Evolutionary conservation across 1,140 invertebrate species (phyloP).

Genomic region (Amphibalanus amphitrite): DNA sequence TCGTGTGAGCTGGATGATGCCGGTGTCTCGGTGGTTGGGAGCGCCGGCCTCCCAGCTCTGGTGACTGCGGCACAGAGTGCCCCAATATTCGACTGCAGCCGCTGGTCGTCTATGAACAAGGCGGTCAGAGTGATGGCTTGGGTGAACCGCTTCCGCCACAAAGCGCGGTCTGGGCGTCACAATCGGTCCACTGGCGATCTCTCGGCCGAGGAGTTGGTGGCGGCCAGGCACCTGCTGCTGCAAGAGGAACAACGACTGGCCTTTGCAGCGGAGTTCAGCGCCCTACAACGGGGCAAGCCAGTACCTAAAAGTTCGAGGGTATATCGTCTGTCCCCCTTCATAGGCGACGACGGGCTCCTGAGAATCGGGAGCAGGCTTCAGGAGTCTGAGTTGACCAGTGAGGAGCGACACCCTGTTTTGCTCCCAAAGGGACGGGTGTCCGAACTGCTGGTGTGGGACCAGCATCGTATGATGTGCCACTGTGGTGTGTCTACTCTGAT

Average conservation of each 20-base stretch:
- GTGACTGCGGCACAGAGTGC: background rate
- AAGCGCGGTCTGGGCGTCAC: background rate
- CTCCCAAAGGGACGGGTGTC: no score
- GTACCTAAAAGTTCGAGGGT: background rate
- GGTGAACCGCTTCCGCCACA: background rate
- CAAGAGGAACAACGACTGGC: background rate
- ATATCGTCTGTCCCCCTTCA: background rate
- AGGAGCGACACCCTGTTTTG: no score
- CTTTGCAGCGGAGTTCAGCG: background rate
- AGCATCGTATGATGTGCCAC: no score
- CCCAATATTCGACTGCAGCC: background rate
- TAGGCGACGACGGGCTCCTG: background rate
- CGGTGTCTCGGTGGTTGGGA: background rate
- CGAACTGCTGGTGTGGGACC: no score
- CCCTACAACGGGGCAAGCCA: background rate
- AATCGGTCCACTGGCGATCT: background rate
- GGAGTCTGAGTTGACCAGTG: background rate
- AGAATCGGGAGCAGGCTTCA: background rate
- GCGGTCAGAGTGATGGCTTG: background rate
- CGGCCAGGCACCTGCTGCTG: background rate
- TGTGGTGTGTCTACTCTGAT: no score
- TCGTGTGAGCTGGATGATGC: no score
- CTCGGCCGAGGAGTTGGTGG: background rate
- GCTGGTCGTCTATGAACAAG: background rate
- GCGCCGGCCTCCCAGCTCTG: background rate